phyloP scores from a whole-genome alignment of 2,797 vertebrate species.

The Microchirus variegatus region DNA sequence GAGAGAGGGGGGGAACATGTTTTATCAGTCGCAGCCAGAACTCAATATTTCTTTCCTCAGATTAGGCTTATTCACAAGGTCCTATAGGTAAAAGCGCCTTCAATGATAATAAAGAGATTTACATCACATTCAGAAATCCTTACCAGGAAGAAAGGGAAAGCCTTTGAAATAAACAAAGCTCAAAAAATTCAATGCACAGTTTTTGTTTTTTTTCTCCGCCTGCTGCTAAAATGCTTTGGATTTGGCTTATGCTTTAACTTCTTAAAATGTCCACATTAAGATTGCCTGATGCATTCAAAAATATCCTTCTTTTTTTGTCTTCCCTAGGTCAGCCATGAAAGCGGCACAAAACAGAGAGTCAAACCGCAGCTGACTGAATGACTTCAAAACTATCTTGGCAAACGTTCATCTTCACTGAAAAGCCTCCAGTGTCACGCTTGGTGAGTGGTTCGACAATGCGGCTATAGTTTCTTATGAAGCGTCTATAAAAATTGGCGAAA shows the following conservation, averaged over 20 bases:
- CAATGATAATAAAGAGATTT: slow-evolving; percentile 75
- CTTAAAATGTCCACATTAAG: slow-evolving; percentile 59
- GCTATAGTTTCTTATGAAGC: no score
- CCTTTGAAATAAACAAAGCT: slow-evolving; percentile 72
- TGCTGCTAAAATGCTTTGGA: slow-evolving; percentile 29
- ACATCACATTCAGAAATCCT: slow-evolving; percentile 69
- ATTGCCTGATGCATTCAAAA: slow-evolving; percentile 46
- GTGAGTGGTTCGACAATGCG: no score
- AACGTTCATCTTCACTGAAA: slow-evolving; percentile 24
- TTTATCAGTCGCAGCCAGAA: slow-evolving; percentile 77
- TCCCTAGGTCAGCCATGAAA: slow-evolving; percentile 40
- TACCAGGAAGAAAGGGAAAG: slow-evolving; percentile 51
- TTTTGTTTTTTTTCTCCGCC: slow-evolving; percentile 2
- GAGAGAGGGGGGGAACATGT: slow-evolving; percentile 41
- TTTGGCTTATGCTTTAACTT: slow-evolving; percentile 63
- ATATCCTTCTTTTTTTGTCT: slow-evolving; percentile 1
- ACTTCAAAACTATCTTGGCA: slow-evolving; percentile 18
- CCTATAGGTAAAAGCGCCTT: slow-evolving; percentile 74
- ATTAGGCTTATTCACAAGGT: slow-evolving; percentile 74
- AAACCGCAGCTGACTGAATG: slow-evolving; percentile 9
- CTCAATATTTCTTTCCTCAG: slow-evolving; percentile 55
- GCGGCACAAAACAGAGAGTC: not conserved
- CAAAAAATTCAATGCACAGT: slow-evolving; percentile 46
- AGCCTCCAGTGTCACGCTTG: no score
- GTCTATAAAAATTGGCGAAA: no score